Percentiles rank a stretch among this genome's conserved stretches.
These are phyloP conservation scores for Marcusenius ussheri DNA, from an alignment of 2,113 vertebrate species.

Conservation along the genomic window DNA sequence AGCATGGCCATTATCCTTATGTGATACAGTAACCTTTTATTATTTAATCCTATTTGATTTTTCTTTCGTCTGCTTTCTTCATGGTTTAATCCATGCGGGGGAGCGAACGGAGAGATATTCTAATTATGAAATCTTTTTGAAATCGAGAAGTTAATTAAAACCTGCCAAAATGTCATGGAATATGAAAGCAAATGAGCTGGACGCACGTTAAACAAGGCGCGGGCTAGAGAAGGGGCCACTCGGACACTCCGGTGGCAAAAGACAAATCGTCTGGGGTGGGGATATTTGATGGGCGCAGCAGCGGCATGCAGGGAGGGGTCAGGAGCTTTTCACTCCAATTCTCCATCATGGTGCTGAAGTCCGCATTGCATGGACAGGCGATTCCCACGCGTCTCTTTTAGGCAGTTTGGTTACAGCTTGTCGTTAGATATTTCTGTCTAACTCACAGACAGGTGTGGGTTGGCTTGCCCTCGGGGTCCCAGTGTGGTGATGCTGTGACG, in stretches of 20 bases:
- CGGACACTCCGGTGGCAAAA: neutral
- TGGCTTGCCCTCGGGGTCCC: neutral
- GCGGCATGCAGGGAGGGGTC: neutral
- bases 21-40: neutral
- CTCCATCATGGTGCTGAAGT: neutral
- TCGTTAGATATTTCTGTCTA: neutral
- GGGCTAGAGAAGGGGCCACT: neutral
- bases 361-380: neutral
- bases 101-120: neutral
- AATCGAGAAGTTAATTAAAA: slow-evolving; percentile 21
- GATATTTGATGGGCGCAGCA: neutral
- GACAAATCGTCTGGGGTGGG: neutral
- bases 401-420: neutral
- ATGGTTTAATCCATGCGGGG: slow-evolving; percentile 2
- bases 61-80: slow-evolving; percentile 14
- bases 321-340: neutral
- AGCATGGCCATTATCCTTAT: neutral
- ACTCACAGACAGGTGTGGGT: neutral
- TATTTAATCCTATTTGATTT: slow-evolving; percentile 19
- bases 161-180: slow-evolving; percentile 9
- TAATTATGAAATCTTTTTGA: slow-evolving; percentile 21
- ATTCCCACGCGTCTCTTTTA: neutral
- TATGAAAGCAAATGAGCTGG: slow-evolving; percentile 13
- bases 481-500: neutral
- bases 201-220: neutral